Base-by-base conservation (phyloP, 2,113 vertebrate species). In the Nestor notabilis region DNA sequence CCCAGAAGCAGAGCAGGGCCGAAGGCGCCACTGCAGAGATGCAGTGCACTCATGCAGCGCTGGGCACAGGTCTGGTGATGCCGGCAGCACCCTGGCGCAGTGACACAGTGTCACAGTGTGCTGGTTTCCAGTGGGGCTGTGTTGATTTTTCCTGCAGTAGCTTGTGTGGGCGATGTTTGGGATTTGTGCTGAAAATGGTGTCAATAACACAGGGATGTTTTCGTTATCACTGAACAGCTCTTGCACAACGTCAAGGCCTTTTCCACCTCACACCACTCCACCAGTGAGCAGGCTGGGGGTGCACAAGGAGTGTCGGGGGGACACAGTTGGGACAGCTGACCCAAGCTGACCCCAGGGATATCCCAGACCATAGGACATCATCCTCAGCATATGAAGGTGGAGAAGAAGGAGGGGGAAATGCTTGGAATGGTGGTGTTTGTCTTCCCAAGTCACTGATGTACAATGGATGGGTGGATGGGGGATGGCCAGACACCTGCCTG, bases 31-130 rank as follows among this genome's bases (percentile, higher is more conserved):
- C 61, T 24, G 70, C 17, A 58, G 31, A 29, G 46, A 11, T 5
- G 25, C 27, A 20, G 75, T 0, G 1, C 0, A 1, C 28, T 33
- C 1, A 1, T 20, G 50, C 24, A 1, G 5, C 17, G 25, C 28
- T 20, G 39, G 23, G 70, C 27, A 4, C 5, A 4, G 56, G 28
- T 10, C 13, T 9, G 3, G 66, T 8, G 52, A 20, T 20, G 35
- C 23, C 2, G 3, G 89, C 52, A 61, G 53, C 33, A 6, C 8
- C 72, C 35, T 2, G 3, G 11, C 35, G 5, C 44, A 68, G 28
- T 18, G 35, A 52, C 0, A 0, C 0, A 0, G 41, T 4, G 66
- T n/a, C 8, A 46, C 37, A 17, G 18, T 3, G 7, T 21, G 29
- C 41, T 43, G 25, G 12, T 43, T 61, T 55, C 46, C 14, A 9